These are phyloP conservation scores for Benthosema pterotum DNA, from an alignment of 2,797 vertebrate species.

Conservation along the genomic window DNA sequence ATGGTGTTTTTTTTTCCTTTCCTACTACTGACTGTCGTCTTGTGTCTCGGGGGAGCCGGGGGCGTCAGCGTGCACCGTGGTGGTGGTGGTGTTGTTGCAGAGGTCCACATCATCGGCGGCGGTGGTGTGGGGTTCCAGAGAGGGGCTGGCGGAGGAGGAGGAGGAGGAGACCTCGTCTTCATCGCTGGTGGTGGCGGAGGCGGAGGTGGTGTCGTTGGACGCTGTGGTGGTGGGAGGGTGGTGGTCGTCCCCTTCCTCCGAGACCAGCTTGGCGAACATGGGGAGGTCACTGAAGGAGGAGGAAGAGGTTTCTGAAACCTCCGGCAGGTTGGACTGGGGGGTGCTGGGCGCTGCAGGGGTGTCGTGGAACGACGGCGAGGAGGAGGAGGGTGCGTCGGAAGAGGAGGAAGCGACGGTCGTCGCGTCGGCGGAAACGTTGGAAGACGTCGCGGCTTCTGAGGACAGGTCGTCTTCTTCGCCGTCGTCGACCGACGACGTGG, in stretches of 20 bases:
- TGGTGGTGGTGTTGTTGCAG: constrained; percentile 63
- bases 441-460: neutral
- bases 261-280: constrained; percentile 16
- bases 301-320: too few relatives aligned
- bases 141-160: constrained; percentile 13
- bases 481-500: too few relatives aligned
- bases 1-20: neutral
- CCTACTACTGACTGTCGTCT: constrained; percentile 49
- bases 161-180: constrained; percentile 16
- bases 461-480: neutral
- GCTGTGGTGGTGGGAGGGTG: rapidly evolving
- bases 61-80: constrained; percentile 25
- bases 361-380: too few relatives aligned
- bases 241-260: constrained; percentile 10
- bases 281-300: constrained; percentile 18
- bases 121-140: constrained; percentile 43
- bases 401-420: neutral
- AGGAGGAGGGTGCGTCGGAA: too few relatives aligned
- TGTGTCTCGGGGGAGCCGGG: constrained; percentile 34
- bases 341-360: too few relatives aligned
- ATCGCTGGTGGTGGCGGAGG: neutral
- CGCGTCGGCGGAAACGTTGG: neutral
- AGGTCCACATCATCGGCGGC: constrained; percentile 7
- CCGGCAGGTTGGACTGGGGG: too few relatives aligned
- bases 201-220: constrained; percentile 14